Conservation (phyloP, 53 echinoderm and acorn worm genomes). For the Mesocentrotus franciscanus region DNA sequence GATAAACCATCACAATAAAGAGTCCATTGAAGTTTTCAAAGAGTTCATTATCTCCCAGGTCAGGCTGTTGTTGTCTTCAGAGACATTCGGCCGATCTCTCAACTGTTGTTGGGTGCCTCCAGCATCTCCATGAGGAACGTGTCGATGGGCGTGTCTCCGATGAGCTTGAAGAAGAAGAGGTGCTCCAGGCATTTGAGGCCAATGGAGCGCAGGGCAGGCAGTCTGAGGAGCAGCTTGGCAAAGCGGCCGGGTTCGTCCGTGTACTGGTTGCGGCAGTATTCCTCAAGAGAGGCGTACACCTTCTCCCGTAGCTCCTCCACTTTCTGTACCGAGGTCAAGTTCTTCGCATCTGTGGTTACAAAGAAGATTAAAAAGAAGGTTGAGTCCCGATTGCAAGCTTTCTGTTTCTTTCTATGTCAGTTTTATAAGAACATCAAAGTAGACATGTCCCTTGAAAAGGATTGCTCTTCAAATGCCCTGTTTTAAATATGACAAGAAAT, state of each 20-base stretch:
- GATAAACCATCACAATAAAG: conserved; percentile 46
- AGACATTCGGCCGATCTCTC: conserved; percentile 43
- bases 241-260: conserved; percentile 93
- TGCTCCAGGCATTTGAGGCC: conserved; percentile 99
- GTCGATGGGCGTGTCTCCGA: conserved; percentile 99
- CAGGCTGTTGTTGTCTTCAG: neutral
- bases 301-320: conserved; percentile 98
- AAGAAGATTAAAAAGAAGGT: neutral
- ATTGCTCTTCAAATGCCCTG: too few relatives aligned
- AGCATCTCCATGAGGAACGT: conserved; percentile 99
- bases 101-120: conserved; percentile 99
- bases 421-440: too few relatives aligned
- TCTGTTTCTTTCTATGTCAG: neutral
- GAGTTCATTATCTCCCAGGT: conserved; percentile 38
- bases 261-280: conserved; percentile 95
- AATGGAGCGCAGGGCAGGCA: conserved; percentile 99
- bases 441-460: too few relatives aligned
- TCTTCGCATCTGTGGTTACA: conserved; percentile 89
- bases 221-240: conserved; percentile 92
- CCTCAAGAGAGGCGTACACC: conserved; percentile 98
- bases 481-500: too few relatives aligned
- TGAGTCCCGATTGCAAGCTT: too few relatives aligned
- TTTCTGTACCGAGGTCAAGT: conserved; percentile 97
- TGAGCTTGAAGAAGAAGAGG: conserved; percentile 97
- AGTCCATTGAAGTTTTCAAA: neutral